phyloP scores from a whole-genome alignment of 2,113 vertebrate genomes.

The Hemibates koningsi region DNA sequence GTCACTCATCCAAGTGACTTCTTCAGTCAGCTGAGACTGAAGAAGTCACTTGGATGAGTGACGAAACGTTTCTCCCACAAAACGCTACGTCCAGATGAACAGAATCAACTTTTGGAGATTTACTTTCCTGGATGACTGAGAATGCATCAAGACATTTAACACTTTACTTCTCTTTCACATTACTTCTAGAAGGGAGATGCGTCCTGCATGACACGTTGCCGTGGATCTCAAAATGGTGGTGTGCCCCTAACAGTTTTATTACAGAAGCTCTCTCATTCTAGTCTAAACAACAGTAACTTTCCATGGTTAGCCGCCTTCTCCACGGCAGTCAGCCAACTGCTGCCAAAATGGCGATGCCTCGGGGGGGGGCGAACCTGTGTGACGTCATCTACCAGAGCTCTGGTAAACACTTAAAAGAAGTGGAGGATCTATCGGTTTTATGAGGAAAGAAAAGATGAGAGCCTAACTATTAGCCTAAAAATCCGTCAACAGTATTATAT shows the following conservation, averaged over 20 bases:
- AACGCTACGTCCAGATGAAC: no score
- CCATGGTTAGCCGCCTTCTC: neutral
- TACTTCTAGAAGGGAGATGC: neutral
- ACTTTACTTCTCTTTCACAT: neutral
- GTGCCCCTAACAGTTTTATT: neutral
- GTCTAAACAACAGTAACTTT: neutral
- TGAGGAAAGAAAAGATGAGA: neutral
- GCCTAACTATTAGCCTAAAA: neutral
- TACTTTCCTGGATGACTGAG: no score
- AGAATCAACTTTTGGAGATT: no score
- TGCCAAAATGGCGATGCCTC: neutral
- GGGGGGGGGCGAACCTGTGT: neutral
- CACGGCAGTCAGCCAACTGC: neutral
- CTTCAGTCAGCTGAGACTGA: no score
- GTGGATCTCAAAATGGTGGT: neutral
- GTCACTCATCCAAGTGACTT: no score
- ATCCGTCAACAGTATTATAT: neutral
- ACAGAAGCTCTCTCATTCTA: neutral
- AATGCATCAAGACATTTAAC: neutral
- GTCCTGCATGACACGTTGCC: neutral
- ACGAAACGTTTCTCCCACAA: no score
- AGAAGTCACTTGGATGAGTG: no score
- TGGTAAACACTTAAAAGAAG: neutral
- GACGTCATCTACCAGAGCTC: neutral
- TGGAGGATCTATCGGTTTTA: neutral